These are phyloP conservation scores for Drosophila elegans DNA, from an alignment of 1,140 invertebrate species.

Conservation along the genomic window DNA sequence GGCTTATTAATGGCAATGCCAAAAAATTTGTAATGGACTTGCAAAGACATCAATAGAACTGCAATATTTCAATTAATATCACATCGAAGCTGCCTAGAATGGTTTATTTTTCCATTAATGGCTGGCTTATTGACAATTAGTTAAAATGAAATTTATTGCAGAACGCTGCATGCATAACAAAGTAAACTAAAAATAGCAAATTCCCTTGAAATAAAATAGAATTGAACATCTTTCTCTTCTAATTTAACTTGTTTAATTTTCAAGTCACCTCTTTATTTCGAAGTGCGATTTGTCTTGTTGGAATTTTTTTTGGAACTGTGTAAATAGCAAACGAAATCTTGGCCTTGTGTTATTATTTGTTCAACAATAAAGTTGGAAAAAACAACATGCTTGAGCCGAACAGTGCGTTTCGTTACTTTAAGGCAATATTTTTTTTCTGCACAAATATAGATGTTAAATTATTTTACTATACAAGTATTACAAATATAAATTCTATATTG, in stretches of 20 bases:
- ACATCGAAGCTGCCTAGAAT: slow-evolving; percentile 17
- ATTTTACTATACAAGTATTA: too few species aligned
- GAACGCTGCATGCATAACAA: slow-evolving; percentile 42
- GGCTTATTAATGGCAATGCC: background rate
- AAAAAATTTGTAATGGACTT: slow-evolving; percentile 5
- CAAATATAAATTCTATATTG: too few species aligned
- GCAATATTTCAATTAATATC: slow-evolving; percentile 40
- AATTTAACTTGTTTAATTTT: background rate
- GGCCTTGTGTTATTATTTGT: slow-evolving; percentile 28
- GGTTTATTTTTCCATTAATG: slow-evolving; percentile 45
- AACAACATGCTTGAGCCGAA: slow-evolving; percentile 39
- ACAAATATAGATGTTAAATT: background rate
- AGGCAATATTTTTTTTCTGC: background rate
- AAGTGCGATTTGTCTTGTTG: slow-evolving; percentile 8
- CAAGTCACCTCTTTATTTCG: background rate
- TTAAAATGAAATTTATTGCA: slow-evolving; percentile 39
- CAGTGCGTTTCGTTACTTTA: slow-evolving; percentile 19
- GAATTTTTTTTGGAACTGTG: slow-evolving; percentile 15
- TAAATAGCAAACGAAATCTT: slow-evolving; percentile 38
- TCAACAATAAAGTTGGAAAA: slow-evolving; percentile 31
- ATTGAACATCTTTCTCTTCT: background rate
- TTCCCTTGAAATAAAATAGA: background rate
- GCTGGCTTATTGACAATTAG: slow-evolving; percentile 30
- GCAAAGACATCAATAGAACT: slow-evolving; percentile 9
- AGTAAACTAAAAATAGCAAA: slow-evolving; percentile 3